phyloP scores from a whole-genome alignment of 1,140 invertebrate species.

The Caenorhabditis tropicalis region DNA sequence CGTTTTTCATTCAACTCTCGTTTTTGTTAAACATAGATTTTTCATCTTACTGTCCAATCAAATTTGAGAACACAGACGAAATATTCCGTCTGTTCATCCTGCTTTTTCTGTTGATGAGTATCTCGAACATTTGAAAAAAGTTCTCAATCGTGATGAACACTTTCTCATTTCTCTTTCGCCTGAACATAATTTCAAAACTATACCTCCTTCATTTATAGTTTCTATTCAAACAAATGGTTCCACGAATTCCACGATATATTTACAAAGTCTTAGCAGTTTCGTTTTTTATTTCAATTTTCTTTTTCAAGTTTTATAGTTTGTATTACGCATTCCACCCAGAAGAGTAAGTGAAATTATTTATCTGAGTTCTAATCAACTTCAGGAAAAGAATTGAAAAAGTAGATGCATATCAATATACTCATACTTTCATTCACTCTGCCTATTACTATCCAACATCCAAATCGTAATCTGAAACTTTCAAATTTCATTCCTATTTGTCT shows the following conservation, averaged over 20 bases:
- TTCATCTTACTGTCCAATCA: background rate
- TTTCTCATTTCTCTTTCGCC: background rate
- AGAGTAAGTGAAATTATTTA: background rate
- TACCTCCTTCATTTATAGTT: too few species aligned
- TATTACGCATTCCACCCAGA: background rate
- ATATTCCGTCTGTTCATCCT: background rate
- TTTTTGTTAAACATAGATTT: too few species aligned
- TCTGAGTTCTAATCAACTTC: too few species aligned
- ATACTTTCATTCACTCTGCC: background rate
- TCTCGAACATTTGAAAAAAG: background rate
- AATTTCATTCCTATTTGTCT: too few species aligned
- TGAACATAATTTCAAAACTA: too few species aligned
- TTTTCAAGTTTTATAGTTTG: background rate
- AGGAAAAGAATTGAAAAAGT: background rate
- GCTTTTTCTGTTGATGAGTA: background rate
- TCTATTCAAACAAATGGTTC: background rate
- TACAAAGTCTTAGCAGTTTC: background rate
- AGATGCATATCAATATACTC: background rate
- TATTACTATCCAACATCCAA: constrained; percentile 14
- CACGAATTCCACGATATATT: background rate
- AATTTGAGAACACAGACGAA: background rate
- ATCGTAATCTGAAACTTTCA: background rate
- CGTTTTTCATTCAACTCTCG: background rate
- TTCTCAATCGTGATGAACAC: background rate
- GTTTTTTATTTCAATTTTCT: background rate